Conservation (phyloP, 2,797 vertebrate species). For the Xenentodon cancila region DNA sequence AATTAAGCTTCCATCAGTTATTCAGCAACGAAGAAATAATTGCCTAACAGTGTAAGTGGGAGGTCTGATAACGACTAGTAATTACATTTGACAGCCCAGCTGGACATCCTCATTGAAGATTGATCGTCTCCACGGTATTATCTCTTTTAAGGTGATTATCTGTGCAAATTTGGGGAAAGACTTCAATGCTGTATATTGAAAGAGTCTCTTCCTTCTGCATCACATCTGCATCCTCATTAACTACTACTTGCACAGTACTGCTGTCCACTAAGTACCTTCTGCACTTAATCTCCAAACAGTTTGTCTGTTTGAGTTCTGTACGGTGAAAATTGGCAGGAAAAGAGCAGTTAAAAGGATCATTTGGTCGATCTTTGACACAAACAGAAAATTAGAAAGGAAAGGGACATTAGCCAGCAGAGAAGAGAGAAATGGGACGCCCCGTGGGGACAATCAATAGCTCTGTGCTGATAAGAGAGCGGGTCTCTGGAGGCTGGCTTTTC, state of each 20-base stretch:
- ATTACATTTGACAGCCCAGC: slow-evolving; percentile 40
- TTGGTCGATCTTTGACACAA: slow-evolving; percentile 24
- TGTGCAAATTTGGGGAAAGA: slow-evolving; percentile 65
- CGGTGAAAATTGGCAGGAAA: slow-evolving; percentile 22
- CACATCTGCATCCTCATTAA: slow-evolving; percentile 54
- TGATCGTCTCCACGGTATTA: slow-evolving; percentile 25
- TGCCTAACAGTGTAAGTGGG: slow-evolving; percentile 33
- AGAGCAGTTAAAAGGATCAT: slow-evolving; percentile 24
- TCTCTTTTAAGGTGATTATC: slow-evolving; percentile 56
- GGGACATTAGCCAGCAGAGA: slow-evolving; percentile 42
- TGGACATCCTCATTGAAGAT: slow-evolving; percentile 40
- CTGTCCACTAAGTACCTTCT: slow-evolving; percentile 6
- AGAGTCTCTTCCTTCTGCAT: slow-evolving; percentile 46
- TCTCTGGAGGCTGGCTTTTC: slow-evolving; percentile 68
- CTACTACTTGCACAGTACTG: slow-evolving; percentile 18
- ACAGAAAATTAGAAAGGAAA: slow-evolving; percentile 39
- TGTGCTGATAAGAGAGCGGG: slow-evolving; percentile 66
- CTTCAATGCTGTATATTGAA: slow-evolving; percentile 25
- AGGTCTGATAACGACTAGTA: slow-evolving; percentile 37
- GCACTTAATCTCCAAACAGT: not conserved
- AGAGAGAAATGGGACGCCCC: slow-evolving; percentile 61
- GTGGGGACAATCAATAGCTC: slow-evolving; percentile 66
- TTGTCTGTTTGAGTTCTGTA: slow-evolving; percentile 33
- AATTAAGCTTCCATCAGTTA: slow-evolving; percentile 12
- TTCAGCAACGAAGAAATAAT: slow-evolving; percentile 30